A percentile compares a stretch with the other conserved stretches of the same genome.
Conservation (phyloP, 2,797 vertebrate genomes). For the Smutsia temminckii region DNA sequence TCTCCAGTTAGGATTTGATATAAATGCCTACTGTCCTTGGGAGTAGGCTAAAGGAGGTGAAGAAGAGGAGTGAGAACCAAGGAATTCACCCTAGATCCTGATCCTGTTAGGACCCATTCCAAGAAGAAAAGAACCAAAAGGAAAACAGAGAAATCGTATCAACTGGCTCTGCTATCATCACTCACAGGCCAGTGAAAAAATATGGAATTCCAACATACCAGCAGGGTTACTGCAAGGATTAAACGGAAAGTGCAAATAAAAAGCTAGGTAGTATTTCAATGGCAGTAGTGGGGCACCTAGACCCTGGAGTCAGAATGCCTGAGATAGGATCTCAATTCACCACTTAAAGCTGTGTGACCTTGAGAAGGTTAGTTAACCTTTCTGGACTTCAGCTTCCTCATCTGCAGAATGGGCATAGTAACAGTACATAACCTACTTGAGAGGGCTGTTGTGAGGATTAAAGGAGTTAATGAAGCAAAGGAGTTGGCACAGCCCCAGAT, state of each 20-base stretch:
- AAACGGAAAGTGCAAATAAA: not conserved
- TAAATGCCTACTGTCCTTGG: not conserved
- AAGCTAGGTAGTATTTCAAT: not conserved
- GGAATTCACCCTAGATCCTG: not conserved
- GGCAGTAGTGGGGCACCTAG: not conserved
- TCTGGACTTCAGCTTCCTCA: not conserved
- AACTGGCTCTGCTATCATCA: not conserved
- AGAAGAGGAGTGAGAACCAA: not conserved
- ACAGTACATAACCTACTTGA: not conserved
- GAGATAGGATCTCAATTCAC: not conserved
- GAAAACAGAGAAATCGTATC: not conserved
- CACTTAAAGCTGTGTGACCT: not conserved
- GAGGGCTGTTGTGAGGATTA: not conserved
- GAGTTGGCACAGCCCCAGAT: not conserved
- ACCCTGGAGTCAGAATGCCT: not conserved
- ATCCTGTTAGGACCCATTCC: not conserved
- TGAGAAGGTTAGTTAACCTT: not conserved
- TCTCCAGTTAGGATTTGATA: not conserved
- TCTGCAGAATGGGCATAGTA: not conserved
- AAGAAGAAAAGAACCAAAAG: not conserved
- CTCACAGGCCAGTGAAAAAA: not conserved
- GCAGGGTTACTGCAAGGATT: not conserved
- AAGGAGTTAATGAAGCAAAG: not conserved
- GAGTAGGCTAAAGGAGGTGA: not conserved
- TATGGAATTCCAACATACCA: not conserved